Percentiles rank a stretch among this genome's conserved stretches.
These are phyloP conservation scores for Myzus persicae DNA, from an alignment of 1,140 invertebrate species.

Conservation along the genomic window DNA sequence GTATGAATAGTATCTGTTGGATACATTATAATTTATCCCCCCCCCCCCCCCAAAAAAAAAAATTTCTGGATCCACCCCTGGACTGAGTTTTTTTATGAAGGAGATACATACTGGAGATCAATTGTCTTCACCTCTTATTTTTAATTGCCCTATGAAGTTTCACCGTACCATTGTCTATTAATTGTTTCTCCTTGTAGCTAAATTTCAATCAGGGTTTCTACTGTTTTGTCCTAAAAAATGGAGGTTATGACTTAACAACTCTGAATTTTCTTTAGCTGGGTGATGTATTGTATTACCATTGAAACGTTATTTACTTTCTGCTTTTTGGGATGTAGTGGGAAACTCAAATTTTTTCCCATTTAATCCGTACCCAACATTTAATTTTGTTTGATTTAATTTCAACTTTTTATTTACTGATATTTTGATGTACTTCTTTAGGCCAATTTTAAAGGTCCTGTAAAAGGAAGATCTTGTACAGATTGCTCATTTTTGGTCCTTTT, in stretches of 20 bases:
- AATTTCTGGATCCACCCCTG: too few relatives aligned
- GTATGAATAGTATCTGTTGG: too few relatives aligned
- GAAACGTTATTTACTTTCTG: background rate
- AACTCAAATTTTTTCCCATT: background rate
- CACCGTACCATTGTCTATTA: too few relatives aligned
- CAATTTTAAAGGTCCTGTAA: conserved; percentile 62
- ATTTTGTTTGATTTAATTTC: background rate
- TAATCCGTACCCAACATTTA: background rate
- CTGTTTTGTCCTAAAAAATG: background rate
- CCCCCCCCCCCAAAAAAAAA: too few relatives aligned
- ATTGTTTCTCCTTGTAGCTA: too few relatives aligned
- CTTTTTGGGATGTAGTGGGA: background rate
- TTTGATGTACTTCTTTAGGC: conserved; percentile 44
- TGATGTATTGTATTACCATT: too few relatives aligned
- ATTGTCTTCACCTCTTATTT: background rate
- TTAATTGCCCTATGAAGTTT: background rate
- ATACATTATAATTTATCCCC: too few relatives aligned
- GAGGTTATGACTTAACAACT: background rate
- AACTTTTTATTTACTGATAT: background rate
- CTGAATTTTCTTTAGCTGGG: background rate
- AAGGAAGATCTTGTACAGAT: conserved; percentile 70
- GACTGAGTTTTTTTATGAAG: too few relatives aligned
- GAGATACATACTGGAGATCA: too few relatives aligned
- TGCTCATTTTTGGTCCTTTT: conserved; percentile 69
- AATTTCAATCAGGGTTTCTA: too few relatives aligned